Evolutionary conservation across 2,888 invertebrate genomes (phyloP), one percentile per base, ranked within the genome.

Genomic region (Syritta pipiens): DNA sequence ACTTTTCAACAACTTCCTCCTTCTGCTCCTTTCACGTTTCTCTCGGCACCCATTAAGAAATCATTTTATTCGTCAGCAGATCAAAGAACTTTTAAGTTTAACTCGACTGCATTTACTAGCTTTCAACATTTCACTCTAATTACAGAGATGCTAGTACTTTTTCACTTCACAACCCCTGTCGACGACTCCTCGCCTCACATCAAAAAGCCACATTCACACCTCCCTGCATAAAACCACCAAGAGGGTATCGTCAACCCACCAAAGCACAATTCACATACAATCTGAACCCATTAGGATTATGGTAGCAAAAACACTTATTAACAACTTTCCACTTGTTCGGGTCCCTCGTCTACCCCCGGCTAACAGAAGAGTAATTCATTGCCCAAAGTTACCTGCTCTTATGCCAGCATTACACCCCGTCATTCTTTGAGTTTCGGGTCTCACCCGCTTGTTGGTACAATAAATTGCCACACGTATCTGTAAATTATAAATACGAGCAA

Each of bases 401-500:
- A 57, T 26, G 48, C 48, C 48, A 57, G 49, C 49, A 49, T 22
- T 40, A 14, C 26, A 37, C 10, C 10, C 35, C 9, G 7, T n/a
- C 7, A 55, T 32, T 63, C 17, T 42, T 37, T 60, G 7, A 55
- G 10, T 53, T 26, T 28, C 19, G 55, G 51, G 48, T 14, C 22
- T 24, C 83, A 82, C 83, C 82, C 84, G 83, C 85, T 84, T 84
- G 83, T 82, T 84, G 85, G 85, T 60, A 60, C 65, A 72, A 88
- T 88, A 88, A 88, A 88, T 88, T 87, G 86, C 84, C 84, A 83
- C 84, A 86, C 85, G 86, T 87, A 87, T 87, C 88, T 88, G 87
- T 88, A 88, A 88, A 88, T 88, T 88, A 88, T 88, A 88, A 88
- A 88, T 88, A 87, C 88, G 85, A 87, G 88, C 88, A 88, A 88